Evolutionary conservation across 1,140 invertebrate genomes (phyloP), one percentile per base, ranked within the genome.

Genomic region (Heliconius himera): DNA sequence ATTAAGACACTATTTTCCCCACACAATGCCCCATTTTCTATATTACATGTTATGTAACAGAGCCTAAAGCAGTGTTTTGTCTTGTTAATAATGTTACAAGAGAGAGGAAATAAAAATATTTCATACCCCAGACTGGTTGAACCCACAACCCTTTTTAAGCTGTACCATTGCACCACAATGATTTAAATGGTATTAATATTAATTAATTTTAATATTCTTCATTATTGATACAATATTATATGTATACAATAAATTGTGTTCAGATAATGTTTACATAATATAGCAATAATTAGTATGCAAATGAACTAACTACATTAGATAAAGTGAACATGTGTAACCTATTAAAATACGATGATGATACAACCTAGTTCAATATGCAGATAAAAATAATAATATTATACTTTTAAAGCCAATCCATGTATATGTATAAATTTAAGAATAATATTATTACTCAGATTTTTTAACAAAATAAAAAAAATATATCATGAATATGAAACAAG

Each of bases 301-400:
- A 76, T 76, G 66, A 70, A 46, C 16, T 11, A 22, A 46, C 16
- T 11, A 16, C 38, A 66, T 76, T 76, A 76, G 71, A 73, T 80
- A 76, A 22, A 41, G 22, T 71, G 71, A 13, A 71, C 71, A 77
- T 74, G 71, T 81, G 79, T 81, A 76, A 77, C 79, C 71, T 51
- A 51, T 20, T 66, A 81, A 36, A 33, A 20, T 60, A 73, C 60
- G n/a, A 60, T 77, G n/a, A 60, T 77, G 16, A 49, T 74, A 66
- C 70, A 74, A 72, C 72, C 75, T 76, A 70, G 71, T 81, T 74
- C 46, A 70, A 60, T 73, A 74, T 29, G 38, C 51, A 71, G 54
- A 66, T 72, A 74, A 76, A 46, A 29, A 70, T 36, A 77, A 71
- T 77, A 51, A 51, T 51, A 20, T 51, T 4, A 51, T 20, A 20